Evolutionary conservation across 2,113 vertebrate species (phyloP).

Genomic region (Opisthocomus hoazin): DNA sequence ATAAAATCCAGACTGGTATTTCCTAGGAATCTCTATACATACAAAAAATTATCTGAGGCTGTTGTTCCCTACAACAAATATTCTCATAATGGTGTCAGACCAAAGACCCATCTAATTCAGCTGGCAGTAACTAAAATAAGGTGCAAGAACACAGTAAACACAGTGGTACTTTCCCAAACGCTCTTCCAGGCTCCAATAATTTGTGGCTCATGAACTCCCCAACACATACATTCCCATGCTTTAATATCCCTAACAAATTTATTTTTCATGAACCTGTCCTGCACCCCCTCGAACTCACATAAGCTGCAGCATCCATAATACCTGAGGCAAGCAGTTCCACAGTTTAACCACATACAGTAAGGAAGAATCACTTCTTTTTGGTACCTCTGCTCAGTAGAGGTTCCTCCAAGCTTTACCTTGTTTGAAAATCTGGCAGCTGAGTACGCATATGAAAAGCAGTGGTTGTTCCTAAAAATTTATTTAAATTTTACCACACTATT

Average conservation of each 20-base stretch:
- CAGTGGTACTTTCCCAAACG: not conserved
- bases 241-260: not conserved
- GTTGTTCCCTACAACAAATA: not conserved
- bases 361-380: not conserved
- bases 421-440: not conserved
- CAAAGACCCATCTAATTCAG: not conserved
- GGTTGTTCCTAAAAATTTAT: not conserved
- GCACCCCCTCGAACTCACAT: not conserved
- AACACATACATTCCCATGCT: rapidly evolving
- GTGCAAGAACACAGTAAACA: not conserved
- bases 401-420: not conserved
- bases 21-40: not conserved
- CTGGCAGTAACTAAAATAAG: not conserved
- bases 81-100: not conserved
- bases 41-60: not conserved
- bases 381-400: not conserved
- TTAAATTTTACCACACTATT: not conserved
- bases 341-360: not conserved
- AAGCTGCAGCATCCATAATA: not conserved
- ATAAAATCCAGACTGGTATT: not conserved
- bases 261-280: not conserved
- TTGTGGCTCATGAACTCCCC: not conserved
- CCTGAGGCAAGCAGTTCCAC: not conserved
- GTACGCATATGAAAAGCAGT: not conserved
- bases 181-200: not conserved